Percentiles rank a stretch among this genome's conserved stretches.
Conservation (phyloP, 2,888 invertebrate genomes). For the Pheosia gnoma region DNA sequence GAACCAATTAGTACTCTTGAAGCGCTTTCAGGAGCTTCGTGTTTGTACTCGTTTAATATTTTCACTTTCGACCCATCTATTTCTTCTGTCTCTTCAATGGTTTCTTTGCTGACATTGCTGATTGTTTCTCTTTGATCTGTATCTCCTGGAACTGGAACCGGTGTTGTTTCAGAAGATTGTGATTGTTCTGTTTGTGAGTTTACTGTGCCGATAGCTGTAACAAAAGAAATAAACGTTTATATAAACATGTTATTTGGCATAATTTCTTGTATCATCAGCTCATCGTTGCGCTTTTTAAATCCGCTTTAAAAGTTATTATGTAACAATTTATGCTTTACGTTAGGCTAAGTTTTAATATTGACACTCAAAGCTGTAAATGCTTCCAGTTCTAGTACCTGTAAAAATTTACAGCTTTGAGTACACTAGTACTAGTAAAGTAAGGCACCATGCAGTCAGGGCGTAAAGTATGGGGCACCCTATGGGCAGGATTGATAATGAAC, state of each 20-base stretch:
- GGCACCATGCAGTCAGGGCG: no score
- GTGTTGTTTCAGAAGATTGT: conserved; percentile 25
- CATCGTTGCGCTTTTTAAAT: no score
- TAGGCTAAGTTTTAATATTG: no score
- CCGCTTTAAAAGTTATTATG: no score
- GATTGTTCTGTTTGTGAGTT: conserved; percentile 46
- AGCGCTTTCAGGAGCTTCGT: conserved; percentile 56
- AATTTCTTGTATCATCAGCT: no score
- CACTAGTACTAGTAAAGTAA: no score
- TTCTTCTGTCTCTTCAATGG: conserved; percentile 18
- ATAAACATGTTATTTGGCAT: background rate
- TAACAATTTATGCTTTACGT: no score
- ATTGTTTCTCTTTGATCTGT: conserved; percentile 30
- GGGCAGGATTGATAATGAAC: no score
- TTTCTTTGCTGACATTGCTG: conserved; percentile 26
- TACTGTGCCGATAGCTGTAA: conserved; percentile 62
- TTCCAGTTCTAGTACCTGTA: no score
- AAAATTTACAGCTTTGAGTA: no score
- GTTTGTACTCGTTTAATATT: conserved; percentile 49
- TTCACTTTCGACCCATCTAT: conserved; percentile 34
- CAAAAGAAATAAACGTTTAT: conserved; percentile 22
- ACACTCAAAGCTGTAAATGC: no score
- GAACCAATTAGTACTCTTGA: conserved; percentile 65
- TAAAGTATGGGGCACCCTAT: no score
- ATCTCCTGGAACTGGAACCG: conserved; percentile 20